Evolutionary conservation across 2,797 vertebrate species (phyloP).

Genomic region (Pampus argenteus): DNA sequence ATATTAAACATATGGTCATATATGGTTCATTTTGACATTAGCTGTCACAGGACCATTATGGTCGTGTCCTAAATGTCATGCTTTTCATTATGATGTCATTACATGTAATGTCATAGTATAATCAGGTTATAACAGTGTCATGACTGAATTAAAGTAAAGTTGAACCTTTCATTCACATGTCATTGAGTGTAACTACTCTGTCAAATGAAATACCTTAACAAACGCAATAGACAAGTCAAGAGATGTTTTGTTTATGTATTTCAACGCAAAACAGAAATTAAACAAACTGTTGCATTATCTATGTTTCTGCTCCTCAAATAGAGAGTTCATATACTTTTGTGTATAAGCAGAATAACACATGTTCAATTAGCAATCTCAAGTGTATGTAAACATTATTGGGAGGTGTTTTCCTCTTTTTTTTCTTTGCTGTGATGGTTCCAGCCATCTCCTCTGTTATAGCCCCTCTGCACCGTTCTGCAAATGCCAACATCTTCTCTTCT

Average conservation of each 20-base stretch:
- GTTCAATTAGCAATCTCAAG: too few species aligned
- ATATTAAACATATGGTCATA: conserved; percentile 6
- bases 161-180: neutral
- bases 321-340: too few species aligned
- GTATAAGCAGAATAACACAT: too few species aligned
- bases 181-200: neutral
- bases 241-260: too few species aligned
- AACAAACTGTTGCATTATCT: too few species aligned
- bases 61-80: neutral
- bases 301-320: too few species aligned
- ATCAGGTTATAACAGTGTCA: neutral
- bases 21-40: neutral
- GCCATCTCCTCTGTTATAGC: conserved; percentile 22
- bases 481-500: conserved; percentile 13
- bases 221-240: too few species aligned
- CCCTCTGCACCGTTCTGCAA: conserved; percentile 15
- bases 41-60: neutral
- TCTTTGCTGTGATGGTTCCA: conserved; percentile 12
- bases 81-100: neutral
- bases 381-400: conserved; percentile 29
- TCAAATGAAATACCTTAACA: neutral
- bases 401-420: conserved; percentile 27
- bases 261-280: too few species aligned
- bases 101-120: neutral
- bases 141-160: neutral